Conservation (phyloP, 2,888 invertebrate species). For the Mythimna lalbum region DNA sequence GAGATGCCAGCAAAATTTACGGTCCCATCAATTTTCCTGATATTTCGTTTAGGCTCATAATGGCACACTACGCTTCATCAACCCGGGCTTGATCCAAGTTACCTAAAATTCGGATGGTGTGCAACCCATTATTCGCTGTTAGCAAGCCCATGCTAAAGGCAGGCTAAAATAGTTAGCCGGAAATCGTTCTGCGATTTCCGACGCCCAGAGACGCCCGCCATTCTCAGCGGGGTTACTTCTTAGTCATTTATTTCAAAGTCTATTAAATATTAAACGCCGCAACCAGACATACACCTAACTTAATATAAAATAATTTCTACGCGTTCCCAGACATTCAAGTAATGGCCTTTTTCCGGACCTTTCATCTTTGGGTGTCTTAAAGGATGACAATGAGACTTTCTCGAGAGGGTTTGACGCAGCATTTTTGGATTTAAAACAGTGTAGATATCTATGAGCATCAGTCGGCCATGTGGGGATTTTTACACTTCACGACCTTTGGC, state of each 20-base stretch:
- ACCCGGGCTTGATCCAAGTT: too few relatives aligned
- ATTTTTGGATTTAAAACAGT: not conserved
- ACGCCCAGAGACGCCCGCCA: too few relatives aligned
- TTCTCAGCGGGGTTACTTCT: too few relatives aligned
- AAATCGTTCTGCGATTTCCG: not conserved
- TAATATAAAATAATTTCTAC: slow-evolving; percentile 11
- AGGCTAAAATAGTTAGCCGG: too few relatives aligned
- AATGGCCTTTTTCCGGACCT: slow-evolving; percentile 2
- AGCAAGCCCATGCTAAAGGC: not conserved
- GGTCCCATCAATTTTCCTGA: too few relatives aligned
- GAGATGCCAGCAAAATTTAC: too few relatives aligned
- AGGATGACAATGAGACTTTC: not conserved
- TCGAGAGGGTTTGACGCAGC: not conserved
- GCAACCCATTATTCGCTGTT: not conserved
- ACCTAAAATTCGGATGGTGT: too few relatives aligned
- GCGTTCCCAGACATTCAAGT: slow-evolving; percentile 9
- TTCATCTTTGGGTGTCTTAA: too few relatives aligned
- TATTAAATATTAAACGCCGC: not conserved
- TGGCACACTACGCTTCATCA: too few relatives aligned
- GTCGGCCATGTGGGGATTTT: not conserved
- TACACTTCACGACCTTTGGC: not conserved
- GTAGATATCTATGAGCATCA: not conserved
- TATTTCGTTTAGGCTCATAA: too few relatives aligned
- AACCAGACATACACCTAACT: not conserved
- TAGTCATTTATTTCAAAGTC: slow-evolving; percentile 3